These are phyloP conservation scores for Sphaeridia pumilis DNA, from an alignment of 2,888 invertebrate genomes.

Conservation along the genomic window DNA sequence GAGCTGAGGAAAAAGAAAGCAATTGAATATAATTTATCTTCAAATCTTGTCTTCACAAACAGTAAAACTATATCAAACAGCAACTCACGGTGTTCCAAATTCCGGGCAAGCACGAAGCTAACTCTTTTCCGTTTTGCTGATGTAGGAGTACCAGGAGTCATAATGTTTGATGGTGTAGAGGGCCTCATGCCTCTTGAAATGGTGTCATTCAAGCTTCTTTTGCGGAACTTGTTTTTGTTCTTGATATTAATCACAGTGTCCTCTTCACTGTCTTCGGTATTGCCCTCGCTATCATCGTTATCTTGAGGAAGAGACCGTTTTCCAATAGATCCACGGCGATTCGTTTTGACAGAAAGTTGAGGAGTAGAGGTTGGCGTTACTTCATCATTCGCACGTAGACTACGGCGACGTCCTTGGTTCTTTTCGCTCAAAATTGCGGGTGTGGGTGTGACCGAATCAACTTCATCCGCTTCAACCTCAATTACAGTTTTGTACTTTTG, in stretches of 20 bases:
- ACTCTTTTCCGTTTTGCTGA: constrained; percentile 47
- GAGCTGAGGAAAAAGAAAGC: constrained; percentile 40
- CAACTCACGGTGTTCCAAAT: constrained; percentile 48
- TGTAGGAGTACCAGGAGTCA: not conserved
- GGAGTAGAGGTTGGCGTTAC: not conserved
- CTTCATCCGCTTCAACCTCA: constrained; percentile 8
- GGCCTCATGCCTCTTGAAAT: not conserved
- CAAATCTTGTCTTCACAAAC: not conserved
- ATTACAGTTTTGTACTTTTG: not conserved
- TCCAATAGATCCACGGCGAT: not conserved
- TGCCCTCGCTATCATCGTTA: not conserved
- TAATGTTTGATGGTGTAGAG: not conserved
- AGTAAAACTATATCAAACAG: not conserved
- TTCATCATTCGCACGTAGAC: not conserved
- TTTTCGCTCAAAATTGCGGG: not conserved
- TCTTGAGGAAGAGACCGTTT: not conserved
- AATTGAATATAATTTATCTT: not conserved
- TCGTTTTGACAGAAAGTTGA: not conserved
- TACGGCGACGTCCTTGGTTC: not conserved
- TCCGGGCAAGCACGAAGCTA: constrained; percentile 57
- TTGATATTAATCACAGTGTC: not conserved
- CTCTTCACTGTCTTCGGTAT: not conserved
- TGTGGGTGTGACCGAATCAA: not conserved
- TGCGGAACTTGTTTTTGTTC: not conserved
- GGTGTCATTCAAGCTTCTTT: constrained; percentile 5